Evolutionary conservation across 2,888 invertebrate genomes (phyloP).

Genomic region (Apodemia hepburni): DNA sequence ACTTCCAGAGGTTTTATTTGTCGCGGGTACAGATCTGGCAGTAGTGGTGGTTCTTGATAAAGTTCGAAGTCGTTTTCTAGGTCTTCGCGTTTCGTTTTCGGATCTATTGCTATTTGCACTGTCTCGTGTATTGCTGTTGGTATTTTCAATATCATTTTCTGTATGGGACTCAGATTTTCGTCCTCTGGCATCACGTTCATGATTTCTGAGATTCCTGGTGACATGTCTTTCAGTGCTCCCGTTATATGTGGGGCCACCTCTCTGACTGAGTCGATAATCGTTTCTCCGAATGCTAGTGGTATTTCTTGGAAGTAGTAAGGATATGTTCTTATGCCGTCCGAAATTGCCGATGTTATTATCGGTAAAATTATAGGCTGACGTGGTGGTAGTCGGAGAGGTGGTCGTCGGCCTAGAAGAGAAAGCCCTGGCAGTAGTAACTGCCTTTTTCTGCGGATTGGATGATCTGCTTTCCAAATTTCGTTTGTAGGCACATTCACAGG

Average conservation of each 20-base stretch:
- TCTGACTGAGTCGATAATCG: slow-evolving; percentile 66
- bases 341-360: slow-evolving; percentile 62
- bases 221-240: slow-evolving; percentile 65
- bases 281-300: slow-evolving; percentile 67
- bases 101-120: slow-evolving; percentile 57
- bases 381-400: slow-evolving; percentile 50
- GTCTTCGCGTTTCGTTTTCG: slow-evolving; percentile 43
- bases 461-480: slow-evolving; percentile 31
- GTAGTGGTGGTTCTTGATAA: slow-evolving; percentile 36
- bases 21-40: slow-evolving; percentile 29
- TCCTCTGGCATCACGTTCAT: slow-evolving; percentile 62
- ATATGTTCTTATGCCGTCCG: slow-evolving; percentile 68
- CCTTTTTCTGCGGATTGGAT: slow-evolving; percentile 51
- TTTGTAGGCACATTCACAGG: slow-evolving; percentile 42
- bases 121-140: slow-evolving; percentile 67
- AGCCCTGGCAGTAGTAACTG: slow-evolving; percentile 58
- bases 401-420: slow-evolving; percentile 46
- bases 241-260: slow-evolving; percentile 71
- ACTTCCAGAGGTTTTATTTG: slow-evolving; percentile 42
- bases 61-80: slow-evolving; percentile 37
- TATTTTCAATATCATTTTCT: slow-evolving; percentile 59
- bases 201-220: slow-evolving; percentile 69
- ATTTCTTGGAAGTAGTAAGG: slow-evolving; percentile 74
- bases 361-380: slow-evolving; percentile 61
- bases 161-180: slow-evolving; percentile 51